Evolutionary conservation across 2,888 invertebrate species (phyloP).

Genomic region (Hymenopus coronatus): DNA sequence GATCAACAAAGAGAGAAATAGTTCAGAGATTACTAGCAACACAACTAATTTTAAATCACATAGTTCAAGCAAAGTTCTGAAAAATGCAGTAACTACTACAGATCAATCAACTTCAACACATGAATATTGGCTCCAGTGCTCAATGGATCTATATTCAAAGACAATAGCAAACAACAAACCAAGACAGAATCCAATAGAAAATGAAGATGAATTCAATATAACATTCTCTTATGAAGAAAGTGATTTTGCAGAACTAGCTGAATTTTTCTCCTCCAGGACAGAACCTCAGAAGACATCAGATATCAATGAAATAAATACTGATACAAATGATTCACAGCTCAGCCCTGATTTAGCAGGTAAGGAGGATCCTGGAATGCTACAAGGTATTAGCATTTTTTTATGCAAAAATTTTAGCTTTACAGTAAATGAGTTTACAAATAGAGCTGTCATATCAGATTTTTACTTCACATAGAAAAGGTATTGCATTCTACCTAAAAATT

Average conservation of each 20-base stretch:
- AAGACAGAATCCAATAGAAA: background rate
- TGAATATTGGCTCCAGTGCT: background rate
- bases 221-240: background rate
- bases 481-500: too few species aligned
- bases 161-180: background rate
- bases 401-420: too few species aligned
- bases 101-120: background rate
- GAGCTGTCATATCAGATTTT: too few species aligned
- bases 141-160: background rate
- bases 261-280: background rate
- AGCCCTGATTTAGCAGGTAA: background rate
- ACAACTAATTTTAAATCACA: background rate
- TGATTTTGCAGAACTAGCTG: background rate
- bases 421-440: too few species aligned
- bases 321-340: background rate
- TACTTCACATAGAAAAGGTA: too few species aligned
- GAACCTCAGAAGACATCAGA: background rate
- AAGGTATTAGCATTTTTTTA: background rate
- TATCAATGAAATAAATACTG: background rate
- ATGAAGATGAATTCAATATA: background rate
- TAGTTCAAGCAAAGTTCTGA: background rate
- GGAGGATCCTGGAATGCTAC: background rate
- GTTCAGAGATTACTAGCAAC: background rate
- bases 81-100: background rate
- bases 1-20: too few species aligned